Base-by-base conservation (phyloP, 2,797 vertebrate species). In the Gallinago solitaria region DNA sequence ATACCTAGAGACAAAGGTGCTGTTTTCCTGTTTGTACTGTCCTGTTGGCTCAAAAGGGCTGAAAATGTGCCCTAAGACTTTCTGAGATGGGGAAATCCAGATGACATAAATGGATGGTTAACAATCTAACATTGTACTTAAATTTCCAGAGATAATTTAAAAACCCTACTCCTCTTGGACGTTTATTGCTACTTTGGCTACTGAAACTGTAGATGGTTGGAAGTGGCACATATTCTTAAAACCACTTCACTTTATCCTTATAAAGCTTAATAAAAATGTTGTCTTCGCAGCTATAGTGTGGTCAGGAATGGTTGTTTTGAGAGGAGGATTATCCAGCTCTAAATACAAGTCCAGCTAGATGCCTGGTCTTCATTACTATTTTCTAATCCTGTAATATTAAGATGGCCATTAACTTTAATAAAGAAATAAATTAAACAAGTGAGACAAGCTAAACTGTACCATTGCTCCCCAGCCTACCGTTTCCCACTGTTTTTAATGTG, bases 361-460 rank as follows among this genome's bases (percentile, higher is more conserved):
- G 64, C 43, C 50, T 86, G 32, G 14, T 81, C 39, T 90, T 90
- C 53, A n/a, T 76, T 89, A 51, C 11, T 7, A 9, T 79, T 83
- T 94, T 54, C 51, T 84, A 70, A 69, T 39, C 13, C 54, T 87
- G 39, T 57, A 87, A 71, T 63, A 75, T 68, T 84, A 83, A 54
- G 48, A 59, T 76, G 41, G 37, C 39, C 12, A 37, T 94, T 92
- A 82, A 74, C 33, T 78, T 84, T 37, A 85, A 54, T 90, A 71
- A 94, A 90, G 20, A 85, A 91, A 71, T 33, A 92, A 87, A 84
- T 89, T 56, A 84, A 95, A 50, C 43, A 69, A 78, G 27, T 47
- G 60, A 89, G 57, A 80, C 27, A 87, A 93, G 50, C 39, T 95
- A n/a, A 86, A 76, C 35, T 64, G 23, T 84, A 33, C 37, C 19